Conservation (phyloP, 2,888 invertebrate genomes). For the Temnothorax ravouxi region DNA sequence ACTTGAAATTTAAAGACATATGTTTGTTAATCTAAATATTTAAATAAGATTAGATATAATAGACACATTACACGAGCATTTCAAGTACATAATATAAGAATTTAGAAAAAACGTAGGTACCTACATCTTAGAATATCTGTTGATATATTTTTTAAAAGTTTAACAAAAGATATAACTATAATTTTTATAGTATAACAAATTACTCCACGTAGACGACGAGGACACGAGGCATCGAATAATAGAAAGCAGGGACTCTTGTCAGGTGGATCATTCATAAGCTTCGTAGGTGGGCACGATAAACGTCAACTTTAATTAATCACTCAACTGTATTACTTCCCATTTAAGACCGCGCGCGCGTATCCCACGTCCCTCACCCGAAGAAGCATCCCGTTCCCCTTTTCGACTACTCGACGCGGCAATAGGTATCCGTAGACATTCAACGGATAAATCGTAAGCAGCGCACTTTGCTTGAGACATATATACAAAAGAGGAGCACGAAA, state of each 20-base stretch:
- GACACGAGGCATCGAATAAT: conserved; percentile 64
- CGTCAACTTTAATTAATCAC: conserved; percentile 84
- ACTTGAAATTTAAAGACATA: conserved; percentile 27
- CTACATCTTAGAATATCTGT: background rate
- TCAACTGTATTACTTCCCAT: conserved; percentile 85
- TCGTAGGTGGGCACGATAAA: conserved; percentile 80
- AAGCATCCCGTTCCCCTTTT: conserved; percentile 62
- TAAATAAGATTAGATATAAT: background rate
- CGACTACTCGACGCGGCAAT: conserved; percentile 70
- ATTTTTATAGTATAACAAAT: conserved; percentile 37
- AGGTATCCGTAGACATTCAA: conserved; percentile 74
- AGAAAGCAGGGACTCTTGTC: conserved; percentile 54
- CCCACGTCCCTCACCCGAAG: conserved; percentile 33
- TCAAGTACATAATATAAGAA: background rate
- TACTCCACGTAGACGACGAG: background rate
- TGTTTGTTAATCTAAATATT: conserved; percentile 12
- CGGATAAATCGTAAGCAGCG: conserved; percentile 81
- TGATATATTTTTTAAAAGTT: background rate
- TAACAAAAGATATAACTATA: background rate
- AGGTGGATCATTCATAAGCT: conserved; percentile 58
- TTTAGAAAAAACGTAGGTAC: background rate
- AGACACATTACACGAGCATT: background rate
- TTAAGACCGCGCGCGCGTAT: conserved; percentile 68
- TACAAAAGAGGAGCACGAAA: conserved; percentile 80
- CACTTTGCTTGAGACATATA: conserved; percentile 75